phyloP scores from a whole-genome alignment of 2,797 vertebrate genomes.

The Hyperoplus immaculatus region DNA sequence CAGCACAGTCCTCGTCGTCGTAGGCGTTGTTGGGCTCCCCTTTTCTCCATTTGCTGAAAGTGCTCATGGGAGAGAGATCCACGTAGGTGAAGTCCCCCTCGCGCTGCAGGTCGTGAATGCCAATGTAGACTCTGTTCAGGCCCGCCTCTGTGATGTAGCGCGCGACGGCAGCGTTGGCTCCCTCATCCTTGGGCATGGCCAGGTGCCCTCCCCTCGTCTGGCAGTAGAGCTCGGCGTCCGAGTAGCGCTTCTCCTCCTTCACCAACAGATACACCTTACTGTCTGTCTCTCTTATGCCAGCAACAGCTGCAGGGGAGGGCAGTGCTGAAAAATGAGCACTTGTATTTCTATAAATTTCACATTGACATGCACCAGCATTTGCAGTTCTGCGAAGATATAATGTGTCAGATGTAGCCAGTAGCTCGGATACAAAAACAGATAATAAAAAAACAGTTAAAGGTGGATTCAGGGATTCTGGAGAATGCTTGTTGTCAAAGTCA shows the following conservation, averaged over 20 bases:
- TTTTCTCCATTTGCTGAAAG: constrained; percentile 94
- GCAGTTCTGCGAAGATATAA: constrained; percentile 48
- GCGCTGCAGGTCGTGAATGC: constrained; percentile 93
- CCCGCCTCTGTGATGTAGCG: constrained; percentile 92
- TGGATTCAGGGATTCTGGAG: too few species aligned
- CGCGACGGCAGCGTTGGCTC: constrained; percentile 90
- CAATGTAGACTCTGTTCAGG: constrained; percentile 94
- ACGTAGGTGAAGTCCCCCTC: constrained; percentile 94
- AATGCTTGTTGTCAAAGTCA: too few species aligned
- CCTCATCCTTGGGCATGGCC: constrained; percentile 96
- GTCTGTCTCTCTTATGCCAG: constrained; percentile 96
- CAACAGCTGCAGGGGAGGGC: constrained; percentile 98
- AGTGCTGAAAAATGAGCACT: constrained; percentile 98
- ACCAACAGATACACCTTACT: constrained; percentile 97
- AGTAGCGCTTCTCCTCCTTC: constrained; percentile 95
- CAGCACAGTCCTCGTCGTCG: constrained; percentile 96
- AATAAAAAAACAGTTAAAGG: too few species aligned
- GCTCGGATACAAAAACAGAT: neutral
- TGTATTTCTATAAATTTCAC: constrained; percentile 91
- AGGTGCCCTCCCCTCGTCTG: constrained; percentile 93
- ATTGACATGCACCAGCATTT: constrained; percentile 75
- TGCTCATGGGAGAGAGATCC: constrained; percentile 93
- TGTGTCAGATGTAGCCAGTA: neutral
- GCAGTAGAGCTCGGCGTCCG: constrained; percentile 93
- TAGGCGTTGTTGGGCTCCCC: constrained; percentile 97